Base-by-base conservation (phyloP, 2,797 vertebrate species). In the Galago senegalensis region DNA sequence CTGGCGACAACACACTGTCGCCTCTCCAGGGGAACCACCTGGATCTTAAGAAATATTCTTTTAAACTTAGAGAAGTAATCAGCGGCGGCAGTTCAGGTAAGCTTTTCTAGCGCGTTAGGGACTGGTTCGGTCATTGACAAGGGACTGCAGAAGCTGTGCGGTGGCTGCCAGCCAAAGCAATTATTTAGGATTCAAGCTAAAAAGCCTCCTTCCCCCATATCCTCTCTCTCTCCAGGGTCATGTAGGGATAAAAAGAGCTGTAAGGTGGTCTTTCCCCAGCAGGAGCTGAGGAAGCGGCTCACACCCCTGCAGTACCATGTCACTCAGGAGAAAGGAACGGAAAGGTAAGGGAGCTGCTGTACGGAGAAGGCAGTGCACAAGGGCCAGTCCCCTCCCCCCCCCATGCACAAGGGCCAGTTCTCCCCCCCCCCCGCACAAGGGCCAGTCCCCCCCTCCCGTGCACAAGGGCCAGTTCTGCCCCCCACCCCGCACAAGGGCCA, bases 261-360 rank as follows among this genome's bases (percentile, higher is more conserved):
- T 99, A 99, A 99, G 79, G 98, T 99, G 98, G 98, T 98, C 95
- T 99, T 99, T 98, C 97, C 99, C 90, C 98, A 99, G 98, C 99
- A 99, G 98, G 99, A 99, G 94, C 98, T 99, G 98, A 99, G 97
- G 98, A 99, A 99, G 97, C 99, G 99, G 10, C 99, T 99, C 96
- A 99, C 99, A 10, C 99, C 99, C 12, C 97, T 99, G 98, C 99
- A 99, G 97, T 99, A 99, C 98, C 99, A 99, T 93, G 99, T 99
- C 86, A 99, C 99, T 98, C 99, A 99, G 98, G 99, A 99, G 98
- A 99, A 99, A 98, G 99, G 99, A 87, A 99, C 99, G 0, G 99
- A 99, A 98, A 99, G 99, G 99, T 99, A 98, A 97, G 97, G 94
- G 89, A 67, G 88, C 40, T 43, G 83, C 97, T 0, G 4, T 88